A percentile compares a stretch with the other conserved stretches of the same genome.
These are phyloP conservation scores for Phrynocephalus versicolor DNA, from an alignment of 2,113 vertebrate species.

Conservation along the genomic window DNA sequence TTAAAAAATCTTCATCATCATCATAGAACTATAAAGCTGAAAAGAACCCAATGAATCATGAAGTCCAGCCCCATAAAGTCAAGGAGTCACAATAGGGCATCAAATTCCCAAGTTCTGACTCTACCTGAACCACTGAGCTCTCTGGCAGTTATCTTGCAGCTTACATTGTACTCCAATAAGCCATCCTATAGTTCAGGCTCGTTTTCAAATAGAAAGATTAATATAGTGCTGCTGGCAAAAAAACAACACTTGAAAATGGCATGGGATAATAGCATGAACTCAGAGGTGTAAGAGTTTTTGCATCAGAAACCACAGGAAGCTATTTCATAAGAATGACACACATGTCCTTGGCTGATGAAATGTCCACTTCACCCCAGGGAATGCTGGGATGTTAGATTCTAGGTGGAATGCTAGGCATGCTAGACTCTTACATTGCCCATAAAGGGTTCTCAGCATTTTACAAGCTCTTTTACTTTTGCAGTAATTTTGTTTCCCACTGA, in stretches of 20 bases:
- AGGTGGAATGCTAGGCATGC: slow-evolving; percentile 4
- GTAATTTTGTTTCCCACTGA: neutral
- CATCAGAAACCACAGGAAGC: neutral
- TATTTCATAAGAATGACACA: neutral
- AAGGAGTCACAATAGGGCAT: too few relatives aligned
- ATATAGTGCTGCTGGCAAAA: neutral
- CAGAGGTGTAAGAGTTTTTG: neutral
- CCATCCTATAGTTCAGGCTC: neutral
- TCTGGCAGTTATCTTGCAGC: neutral
- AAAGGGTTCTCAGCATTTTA: neutral
- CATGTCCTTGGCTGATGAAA: slow-evolving; percentile 1
- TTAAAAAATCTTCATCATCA: too few relatives aligned
- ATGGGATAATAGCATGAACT: neutral
- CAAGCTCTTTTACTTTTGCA: neutral
- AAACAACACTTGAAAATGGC: neutral
- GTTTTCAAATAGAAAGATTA: neutral
- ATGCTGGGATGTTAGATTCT: slow-evolving; percentile 3
- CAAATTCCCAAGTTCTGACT: too few relatives aligned
- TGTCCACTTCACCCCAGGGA: neutral
- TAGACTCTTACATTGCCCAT: neutral
- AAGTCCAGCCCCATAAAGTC: too few relatives aligned
- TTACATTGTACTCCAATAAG: neutral
- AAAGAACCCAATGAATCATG: too few relatives aligned
- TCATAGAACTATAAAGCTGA: too few relatives aligned
- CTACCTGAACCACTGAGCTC: too few relatives aligned